Percentiles rank a stretch among this genome's conserved stretches.
phyloP scores from a whole-genome alignment of 2,888 invertebrate genomes.

The Tinea trinotella region DNA sequence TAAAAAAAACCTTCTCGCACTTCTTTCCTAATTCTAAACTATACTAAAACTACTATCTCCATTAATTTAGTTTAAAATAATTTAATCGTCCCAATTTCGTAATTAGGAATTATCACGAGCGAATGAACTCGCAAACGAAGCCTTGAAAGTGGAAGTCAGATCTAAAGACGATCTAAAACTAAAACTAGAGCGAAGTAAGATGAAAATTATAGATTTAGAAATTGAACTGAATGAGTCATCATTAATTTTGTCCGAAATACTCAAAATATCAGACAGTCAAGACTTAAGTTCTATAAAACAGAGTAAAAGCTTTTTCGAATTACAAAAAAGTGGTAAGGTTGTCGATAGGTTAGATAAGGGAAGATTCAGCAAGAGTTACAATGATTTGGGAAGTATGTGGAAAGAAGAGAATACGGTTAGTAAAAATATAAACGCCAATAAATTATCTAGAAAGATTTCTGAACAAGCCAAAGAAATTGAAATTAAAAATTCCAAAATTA shows the following conservation, averaged over 20 bases:
- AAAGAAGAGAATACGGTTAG: constrained; percentile 30
- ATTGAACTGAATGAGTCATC: constrained; percentile 68
- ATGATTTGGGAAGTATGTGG: constrained; percentile 47
- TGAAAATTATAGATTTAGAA: constrained; percentile 65
- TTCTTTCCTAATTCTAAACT: constrained; percentile 52
- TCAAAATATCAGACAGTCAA: constrained; percentile 58
- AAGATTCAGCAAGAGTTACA: constrained; percentile 59
- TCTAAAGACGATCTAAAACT: constrained; percentile 31
- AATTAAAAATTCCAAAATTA: constrained; percentile 66
- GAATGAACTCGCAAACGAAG: constrained; percentile 50
- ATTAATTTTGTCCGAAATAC: constrained; percentile 59
- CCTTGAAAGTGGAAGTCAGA: constrained; percentile 29
- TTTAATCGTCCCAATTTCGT: constrained; percentile 44
- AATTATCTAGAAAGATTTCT: constrained; percentile 51
- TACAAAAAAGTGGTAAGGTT: constrained; percentile 73
- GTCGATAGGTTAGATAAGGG: constrained; percentile 67
- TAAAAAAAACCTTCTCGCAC: too few relatives aligned
- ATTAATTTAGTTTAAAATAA: constrained; percentile 31
- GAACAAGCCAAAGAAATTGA: constrained; percentile 59
- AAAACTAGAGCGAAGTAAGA: constrained; percentile 53
- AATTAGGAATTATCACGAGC: constrained; percentile 52
- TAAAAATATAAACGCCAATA: constrained; percentile 40
- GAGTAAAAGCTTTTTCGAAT: constrained; percentile 59
- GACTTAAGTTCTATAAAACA: constrained; percentile 49
- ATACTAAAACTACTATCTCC: constrained; percentile 50